Conservation (phyloP, 2,888 invertebrate genomes). For the Leucania comma region DNA sequence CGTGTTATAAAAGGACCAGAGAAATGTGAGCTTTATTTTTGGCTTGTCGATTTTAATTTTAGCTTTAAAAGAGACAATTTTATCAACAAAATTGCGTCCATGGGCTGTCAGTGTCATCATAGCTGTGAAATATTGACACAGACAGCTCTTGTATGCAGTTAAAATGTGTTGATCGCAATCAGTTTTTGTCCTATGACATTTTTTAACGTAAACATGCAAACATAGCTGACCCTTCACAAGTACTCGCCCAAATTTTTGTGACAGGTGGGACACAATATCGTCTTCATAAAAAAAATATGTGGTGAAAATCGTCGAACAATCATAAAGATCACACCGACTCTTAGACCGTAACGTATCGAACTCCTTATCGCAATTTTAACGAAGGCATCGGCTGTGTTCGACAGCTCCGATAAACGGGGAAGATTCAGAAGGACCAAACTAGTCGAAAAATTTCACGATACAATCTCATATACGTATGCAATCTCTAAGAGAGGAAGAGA, state of each 20-base stretch:
- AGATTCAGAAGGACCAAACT: constrained; percentile 35
- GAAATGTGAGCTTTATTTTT: not conserved
- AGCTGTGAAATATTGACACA: not conserved
- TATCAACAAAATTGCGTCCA: not conserved
- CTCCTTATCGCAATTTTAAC: constrained; percentile 79
- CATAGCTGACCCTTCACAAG: constrained; percentile 23
- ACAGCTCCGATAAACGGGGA: constrained; percentile 68
- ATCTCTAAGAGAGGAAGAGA: not conserved
- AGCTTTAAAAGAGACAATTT: not conserved
- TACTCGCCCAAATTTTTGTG: constrained; percentile 10
- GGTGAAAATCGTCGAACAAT: constrained; percentile 57
- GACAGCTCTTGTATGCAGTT: not conserved
- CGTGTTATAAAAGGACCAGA: not conserved
- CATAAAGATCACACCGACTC: constrained; percentile 70
- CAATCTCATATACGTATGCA: too few species aligned
- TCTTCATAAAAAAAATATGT: constrained; percentile 30
- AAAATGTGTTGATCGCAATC: too few species aligned
- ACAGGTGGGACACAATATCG: constrained; percentile 35
- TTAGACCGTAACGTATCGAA: constrained; percentile 65
- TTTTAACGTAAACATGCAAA: not conserved
- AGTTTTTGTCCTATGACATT: too few species aligned
- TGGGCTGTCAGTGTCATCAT: not conserved
- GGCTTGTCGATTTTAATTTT: not conserved
- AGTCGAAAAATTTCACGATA: not conserved
- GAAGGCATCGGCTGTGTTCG: constrained; percentile 86